A percentile compares a stretch with the other conserved stretches of the same genome.
Evolutionary conservation across 2,797 vertebrate genomes (phyloP).

Genomic region (Taeniopygia guttata): DNA sequence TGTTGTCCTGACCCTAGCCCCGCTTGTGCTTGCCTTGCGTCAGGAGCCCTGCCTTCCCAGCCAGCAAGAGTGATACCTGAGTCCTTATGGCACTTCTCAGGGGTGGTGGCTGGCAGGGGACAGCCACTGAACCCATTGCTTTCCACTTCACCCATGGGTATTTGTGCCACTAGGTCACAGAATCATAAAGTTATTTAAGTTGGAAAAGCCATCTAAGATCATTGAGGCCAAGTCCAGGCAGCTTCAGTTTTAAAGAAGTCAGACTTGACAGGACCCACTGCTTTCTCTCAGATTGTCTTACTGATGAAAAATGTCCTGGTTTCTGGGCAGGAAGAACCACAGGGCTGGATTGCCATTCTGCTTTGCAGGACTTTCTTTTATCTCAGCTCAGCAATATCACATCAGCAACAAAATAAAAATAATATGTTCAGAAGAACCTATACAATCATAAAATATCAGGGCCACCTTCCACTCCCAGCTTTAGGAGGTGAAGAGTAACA

Average conservation of each 20-base stretch:
- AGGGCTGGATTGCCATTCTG: not conserved
- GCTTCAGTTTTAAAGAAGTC: not conserved
- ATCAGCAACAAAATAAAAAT: not conserved
- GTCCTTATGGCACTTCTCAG: not conserved
- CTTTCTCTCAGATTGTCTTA: not conserved
- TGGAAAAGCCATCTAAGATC: not conserved
- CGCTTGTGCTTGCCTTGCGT: not conserved
- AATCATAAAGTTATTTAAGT: not conserved
- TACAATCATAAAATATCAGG: not conserved
- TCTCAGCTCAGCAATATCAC: not conserved
- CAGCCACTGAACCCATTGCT: not conserved
- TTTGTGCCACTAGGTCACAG: not conserved
- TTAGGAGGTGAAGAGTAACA: not conserved
- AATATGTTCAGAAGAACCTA: not conserved
- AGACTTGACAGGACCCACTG: not conserved
- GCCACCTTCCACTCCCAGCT: not conserved
- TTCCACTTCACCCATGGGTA: not conserved
- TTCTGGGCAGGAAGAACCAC: not conserved
- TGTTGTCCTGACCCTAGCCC: not conserved
- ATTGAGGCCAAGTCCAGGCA: not conserved
- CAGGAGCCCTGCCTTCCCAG: not conserved
- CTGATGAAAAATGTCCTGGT: not conserved
- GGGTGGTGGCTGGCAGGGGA: not conserved
- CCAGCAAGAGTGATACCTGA: not conserved
- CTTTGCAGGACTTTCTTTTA: not conserved